phyloP scores from a whole-genome alignment of 2,113 vertebrate species.

The Spheniscus mendiculus region DNA sequence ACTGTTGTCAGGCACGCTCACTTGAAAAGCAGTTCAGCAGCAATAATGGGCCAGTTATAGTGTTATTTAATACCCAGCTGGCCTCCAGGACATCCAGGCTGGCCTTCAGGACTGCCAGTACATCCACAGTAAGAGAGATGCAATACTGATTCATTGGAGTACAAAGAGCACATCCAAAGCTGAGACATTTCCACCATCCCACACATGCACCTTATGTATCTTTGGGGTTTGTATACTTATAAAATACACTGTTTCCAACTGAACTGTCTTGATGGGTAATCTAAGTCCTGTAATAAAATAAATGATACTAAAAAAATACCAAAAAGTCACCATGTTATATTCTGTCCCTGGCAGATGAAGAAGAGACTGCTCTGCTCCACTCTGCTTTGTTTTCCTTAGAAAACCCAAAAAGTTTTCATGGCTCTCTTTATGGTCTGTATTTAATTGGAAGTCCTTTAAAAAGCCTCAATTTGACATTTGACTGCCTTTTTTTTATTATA shows the following conservation, averaged over 20 bases:
- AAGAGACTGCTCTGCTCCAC: background rate
- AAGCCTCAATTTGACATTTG: background rate
- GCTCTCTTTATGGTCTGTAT: background rate
- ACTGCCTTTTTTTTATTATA: background rate
- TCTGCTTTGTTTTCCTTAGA: background rate
- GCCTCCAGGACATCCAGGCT: background rate
- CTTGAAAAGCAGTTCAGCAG: background rate
- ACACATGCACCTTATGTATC: fast-evolving
- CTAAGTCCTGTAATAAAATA: background rate
- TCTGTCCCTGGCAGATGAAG: background rate
- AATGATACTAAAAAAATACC: background rate
- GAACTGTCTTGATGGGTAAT: background rate
- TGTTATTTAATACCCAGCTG: background rate
- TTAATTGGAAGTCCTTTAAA: background rate
- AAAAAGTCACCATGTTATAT: background rate
- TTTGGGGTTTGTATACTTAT: background rate
- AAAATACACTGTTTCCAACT: background rate
- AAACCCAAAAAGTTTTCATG: fast-evolving
- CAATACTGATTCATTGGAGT: background rate
- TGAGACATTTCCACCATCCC: background rate
- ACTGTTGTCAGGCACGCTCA: background rate
- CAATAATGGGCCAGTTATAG: background rate
- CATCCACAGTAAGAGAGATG: background rate
- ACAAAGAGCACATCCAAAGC: background rate
- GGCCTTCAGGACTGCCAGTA: background rate